phyloP scores from a whole-genome alignment of 2,888 invertebrate species.

The Magallana nippona region DNA sequence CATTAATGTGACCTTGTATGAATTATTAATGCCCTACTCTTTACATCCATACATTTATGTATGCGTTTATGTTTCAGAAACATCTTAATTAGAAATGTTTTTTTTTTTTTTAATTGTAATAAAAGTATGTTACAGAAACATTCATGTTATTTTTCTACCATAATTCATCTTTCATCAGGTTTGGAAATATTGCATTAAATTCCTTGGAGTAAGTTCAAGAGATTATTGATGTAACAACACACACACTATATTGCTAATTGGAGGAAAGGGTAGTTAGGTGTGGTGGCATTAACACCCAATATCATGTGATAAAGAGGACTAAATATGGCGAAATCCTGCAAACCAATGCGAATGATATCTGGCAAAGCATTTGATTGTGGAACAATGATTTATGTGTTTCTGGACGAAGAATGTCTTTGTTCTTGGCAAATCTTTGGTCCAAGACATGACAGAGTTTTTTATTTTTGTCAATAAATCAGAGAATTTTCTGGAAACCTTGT shows the following conservation, averaged over 20 bases:
- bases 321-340: background rate
- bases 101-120: too few relatives aligned
- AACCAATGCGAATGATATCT: background rate
- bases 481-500: conserved; percentile 20
- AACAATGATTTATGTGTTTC: background rate
- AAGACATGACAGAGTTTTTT: background rate
- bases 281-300: conserved; percentile 1
- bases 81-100: background rate
- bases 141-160: conserved; percentile 16
- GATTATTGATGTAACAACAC: background rate
- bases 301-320: background rate
- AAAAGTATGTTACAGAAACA: background rate
- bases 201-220: background rate
- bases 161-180: too few relatives aligned
- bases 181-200: too few relatives aligned
- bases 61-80: background rate
- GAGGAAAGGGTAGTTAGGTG: background rate
- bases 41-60: conserved; percentile 16
- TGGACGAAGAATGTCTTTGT: background rate
- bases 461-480: background rate
- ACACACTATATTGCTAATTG: background rate
- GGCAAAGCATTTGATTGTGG: background rate
- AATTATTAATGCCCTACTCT: conserved; percentile 19
- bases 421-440: background rate
- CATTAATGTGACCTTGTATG: conserved; percentile 24